Conservation (phyloP, 2,888 invertebrate genomes). For the Mylabris sibirica region DNA sequence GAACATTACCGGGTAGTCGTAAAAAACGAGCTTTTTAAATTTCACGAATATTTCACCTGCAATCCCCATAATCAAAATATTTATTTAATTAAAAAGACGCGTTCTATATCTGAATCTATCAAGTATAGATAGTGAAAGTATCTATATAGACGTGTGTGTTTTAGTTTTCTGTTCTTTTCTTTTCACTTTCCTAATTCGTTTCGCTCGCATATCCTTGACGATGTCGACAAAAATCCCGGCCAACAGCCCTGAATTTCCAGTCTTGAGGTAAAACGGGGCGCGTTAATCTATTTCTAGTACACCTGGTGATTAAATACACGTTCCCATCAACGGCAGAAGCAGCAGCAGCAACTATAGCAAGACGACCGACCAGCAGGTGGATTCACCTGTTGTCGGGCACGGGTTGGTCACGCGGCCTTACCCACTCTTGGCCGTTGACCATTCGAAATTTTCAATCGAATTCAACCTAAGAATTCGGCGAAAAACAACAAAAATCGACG, state of each 20-base stretch:
- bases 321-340: slow-evolving; percentile 7
- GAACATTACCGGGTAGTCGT: neutral
- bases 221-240: neutral
- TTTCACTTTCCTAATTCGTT: neutral
- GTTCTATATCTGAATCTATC: neutral
- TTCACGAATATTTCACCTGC: neutral
- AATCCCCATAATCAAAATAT: neutral
- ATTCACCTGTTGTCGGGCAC: slow-evolving; percentile 50
- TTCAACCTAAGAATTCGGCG: neutral
- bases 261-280: slow-evolving; percentile 25
- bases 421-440: slow-evolving; percentile 29
- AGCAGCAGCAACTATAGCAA: slow-evolving; percentile 14
- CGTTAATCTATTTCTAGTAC: slow-evolving; percentile 34
- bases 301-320: slow-evolving; percentile 33
- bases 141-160: neutral
- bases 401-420: slow-evolving; percentile 44
- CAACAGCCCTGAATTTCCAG: slow-evolving; percentile 1
- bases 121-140: neutral
- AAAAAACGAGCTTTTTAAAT: neutral
- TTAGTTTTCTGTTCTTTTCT: neutral
- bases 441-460: slow-evolving; percentile 20
- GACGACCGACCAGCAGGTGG: slow-evolving; percentile 45
- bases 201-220: neutral
- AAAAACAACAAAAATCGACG: neutral
- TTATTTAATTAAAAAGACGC: neutral